phyloP scores from a whole-genome alignment of 2,113 vertebrate species.

The Prionailurus viverrinus region DNA sequence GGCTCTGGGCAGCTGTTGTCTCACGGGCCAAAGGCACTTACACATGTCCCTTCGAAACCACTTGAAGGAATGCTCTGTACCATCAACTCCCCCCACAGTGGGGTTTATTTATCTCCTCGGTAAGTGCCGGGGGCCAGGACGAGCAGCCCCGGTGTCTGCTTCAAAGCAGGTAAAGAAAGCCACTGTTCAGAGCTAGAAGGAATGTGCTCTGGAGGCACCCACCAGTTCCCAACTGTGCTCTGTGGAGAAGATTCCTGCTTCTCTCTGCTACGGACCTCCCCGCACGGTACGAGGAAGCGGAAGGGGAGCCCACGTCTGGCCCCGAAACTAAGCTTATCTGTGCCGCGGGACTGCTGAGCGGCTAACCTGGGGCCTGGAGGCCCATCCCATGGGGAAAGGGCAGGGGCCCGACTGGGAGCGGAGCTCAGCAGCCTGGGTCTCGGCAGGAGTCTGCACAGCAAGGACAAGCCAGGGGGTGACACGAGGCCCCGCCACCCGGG shows the following conservation, averaged over 20 bases:
- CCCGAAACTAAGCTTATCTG: background rate
- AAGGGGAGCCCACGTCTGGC: background rate
- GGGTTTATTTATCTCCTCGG: background rate
- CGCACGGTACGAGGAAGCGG: background rate
- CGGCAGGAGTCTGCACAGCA: background rate
- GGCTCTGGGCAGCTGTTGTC: conserved; percentile 47
- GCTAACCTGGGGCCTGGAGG: background rate
- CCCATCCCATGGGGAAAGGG: background rate
- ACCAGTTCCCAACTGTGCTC: accelerated
- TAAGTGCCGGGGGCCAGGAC: background rate
- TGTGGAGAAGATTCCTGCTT: background rate
- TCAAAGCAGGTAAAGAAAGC: background rate
- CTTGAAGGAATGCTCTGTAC: conserved; percentile 22
- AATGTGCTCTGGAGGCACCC: accelerated
- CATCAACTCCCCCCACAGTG: background rate
- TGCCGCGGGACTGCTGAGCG: background rate
- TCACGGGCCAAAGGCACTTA: conserved; percentile 62
- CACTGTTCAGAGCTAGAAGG: background rate
- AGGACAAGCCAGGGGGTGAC: background rate
- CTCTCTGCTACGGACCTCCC: background rate
- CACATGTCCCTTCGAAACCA: conserved; percentile 39
- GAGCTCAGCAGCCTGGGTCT: background rate
- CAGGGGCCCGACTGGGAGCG: background rate
- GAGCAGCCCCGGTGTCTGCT: background rate
- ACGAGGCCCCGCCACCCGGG: background rate